Base-by-base conservation (phyloP, 2,797 vertebrate species). In the Hippoglossus hippoglossus region DNA sequence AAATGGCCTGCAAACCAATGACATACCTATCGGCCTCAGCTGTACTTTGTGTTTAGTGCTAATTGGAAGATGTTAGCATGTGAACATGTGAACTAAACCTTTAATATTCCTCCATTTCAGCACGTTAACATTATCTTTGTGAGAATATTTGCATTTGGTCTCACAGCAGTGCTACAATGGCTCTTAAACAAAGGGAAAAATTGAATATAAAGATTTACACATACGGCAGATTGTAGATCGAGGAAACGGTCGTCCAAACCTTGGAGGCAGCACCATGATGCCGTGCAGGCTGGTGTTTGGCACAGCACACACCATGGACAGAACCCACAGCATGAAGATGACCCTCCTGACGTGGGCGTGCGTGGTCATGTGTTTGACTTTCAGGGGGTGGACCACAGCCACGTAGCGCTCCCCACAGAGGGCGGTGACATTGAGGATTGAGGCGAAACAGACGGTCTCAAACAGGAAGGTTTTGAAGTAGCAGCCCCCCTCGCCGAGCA, bases 401-500 rank as follows among this genome's bases (percentile, higher is more conserved):
- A 94, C 15, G 28, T 95, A 95, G 47, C 94, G 92, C 49, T 95
- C 94, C 28, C 91, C 84, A 3, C 94, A 94, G 54, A 95, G 90
- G 0, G 93, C 94, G 0, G 93, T 95, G 24, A 95, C 92, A 3
- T 94, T 95, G 36, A 95, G 92, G 57, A 95, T 87, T 0, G 94
- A 95, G 7, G 94, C 94, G 4, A 95, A 94, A 75, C 94, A 95
- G 56, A 95, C 94, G 0, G 87, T 94, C 79, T 95, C 94, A 13
- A 95, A 94, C 49, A 95, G 92, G 68, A 94, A 95, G 12, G 86
- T 94, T 69, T 93, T 94, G 67, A 95, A 95, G 80, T 92, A 93
- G 84, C 94, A 94, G n/a, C 94, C 94, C 0, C 80, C 89, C 25
- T 75, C 60, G 24, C 94, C 94, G 0, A 95, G 76, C 54, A 93